Evolutionary conservation across 2,113 vertebrate species (phyloP), one percentile per base, ranked within the genome.

Genomic region (Boulengeromyrus knoepffleri): DNA sequence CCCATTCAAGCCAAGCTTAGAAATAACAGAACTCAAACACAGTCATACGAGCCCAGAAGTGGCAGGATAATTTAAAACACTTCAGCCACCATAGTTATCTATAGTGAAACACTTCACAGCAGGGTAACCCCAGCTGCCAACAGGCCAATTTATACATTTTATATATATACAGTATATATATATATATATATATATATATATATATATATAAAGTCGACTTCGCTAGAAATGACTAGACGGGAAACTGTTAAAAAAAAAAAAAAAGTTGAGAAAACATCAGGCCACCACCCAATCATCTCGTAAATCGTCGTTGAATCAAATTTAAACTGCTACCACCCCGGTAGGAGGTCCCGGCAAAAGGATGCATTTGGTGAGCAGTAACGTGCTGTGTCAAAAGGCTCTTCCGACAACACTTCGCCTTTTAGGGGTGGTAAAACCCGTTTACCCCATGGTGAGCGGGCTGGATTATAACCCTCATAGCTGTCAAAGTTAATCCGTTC

Each of bases 381-480:
- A 62, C 62, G 45, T 50, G 12, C 24, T 7, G 88, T 52, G 36
- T 50, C 53, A 15, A 89, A 89, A 42, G 39, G 31, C 70, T 56
- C 39, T 56, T 80, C 27, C 36, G 50, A 88, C 56, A 88, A 84
- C 88, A 84, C 31, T 52, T 39, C 47, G 17, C 24, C 36, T 47
- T 85, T 21, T 39, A 62, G 31, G 49, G 88, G 17, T 39, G 27
- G n/a, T 85, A 50, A 86, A 36, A 87, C 66, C 80, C 42, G 66
- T 49, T 91, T 91, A 93, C 93, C 94, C 93, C 90, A 88, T 85
- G 92, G 91, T 92, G 93, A 93, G 93, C 80, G 45, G 36, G 56
- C 21, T 89, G 74, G 47, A 91, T 90, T 89, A 90, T 88, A 88
- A 85, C 89, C 85, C 85, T 90, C 6, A 50, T 89, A 89, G 10